Percentiles rank a stretch among this genome's conserved stretches.
These are phyloP conservation scores for Dichetophora obliterata DNA, from an alignment of 2,888 invertebrate genomes.

Conservation along the genomic window DNA sequence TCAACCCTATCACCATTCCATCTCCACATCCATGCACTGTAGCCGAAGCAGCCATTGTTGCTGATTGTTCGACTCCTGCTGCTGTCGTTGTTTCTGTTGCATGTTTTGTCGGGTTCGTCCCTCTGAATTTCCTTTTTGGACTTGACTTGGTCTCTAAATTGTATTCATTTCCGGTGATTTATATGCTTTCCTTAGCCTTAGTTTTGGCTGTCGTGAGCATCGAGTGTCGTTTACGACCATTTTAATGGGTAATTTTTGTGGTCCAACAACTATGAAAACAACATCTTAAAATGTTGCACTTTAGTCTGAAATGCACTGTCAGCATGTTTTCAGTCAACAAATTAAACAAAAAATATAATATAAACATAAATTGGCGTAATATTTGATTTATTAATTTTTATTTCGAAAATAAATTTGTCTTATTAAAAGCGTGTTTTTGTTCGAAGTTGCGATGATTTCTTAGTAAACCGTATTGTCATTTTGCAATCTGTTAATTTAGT, in stretches of 20 bases:
- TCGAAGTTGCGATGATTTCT: too few relatives aligned
- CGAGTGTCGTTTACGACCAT: constrained; percentile 31
- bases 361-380: not conserved
- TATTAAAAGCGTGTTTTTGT: too few relatives aligned
- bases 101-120: constrained; percentile 17
- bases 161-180: constrained; percentile 66
- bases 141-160: constrained; percentile 58
- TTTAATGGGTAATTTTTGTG: constrained; percentile 29
- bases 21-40: too few relatives aligned
- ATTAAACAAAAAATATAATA: not conserved
- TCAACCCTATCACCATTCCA: not conserved
- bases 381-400: too few relatives aligned
- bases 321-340: not conserved
- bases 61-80: not conserved
- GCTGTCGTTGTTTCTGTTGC: constrained; percentile 10
- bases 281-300: constrained; percentile 21
- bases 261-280: constrained; percentile 19
- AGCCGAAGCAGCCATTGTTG: not conserved
- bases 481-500: too few relatives aligned
- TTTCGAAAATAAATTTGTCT: too few relatives aligned
- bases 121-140: constrained; percentile 23
- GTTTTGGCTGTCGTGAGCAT: constrained; percentile 23
- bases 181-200: constrained; percentile 50
- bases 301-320: constrained; percentile 19
- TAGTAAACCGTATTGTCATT: too few relatives aligned